Percentiles rank a stretch among this genome's conserved stretches.
These are phyloP conservation scores for Panagrolaimus sp. DNA, from an alignment of 1,140 invertebrate genomes.

Conservation along the genomic window DNA sequence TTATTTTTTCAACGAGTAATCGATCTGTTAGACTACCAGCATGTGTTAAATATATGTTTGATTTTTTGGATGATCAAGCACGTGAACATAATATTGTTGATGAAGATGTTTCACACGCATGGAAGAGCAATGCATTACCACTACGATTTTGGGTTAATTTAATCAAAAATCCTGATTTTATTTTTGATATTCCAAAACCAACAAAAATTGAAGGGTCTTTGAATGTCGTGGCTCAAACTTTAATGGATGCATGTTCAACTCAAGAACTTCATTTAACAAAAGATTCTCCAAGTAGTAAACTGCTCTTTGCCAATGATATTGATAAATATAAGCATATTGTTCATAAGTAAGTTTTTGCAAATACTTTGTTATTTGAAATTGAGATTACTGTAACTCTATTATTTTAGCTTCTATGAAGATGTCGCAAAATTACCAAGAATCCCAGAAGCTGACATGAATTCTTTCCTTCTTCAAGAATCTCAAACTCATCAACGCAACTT, in stretches of 20 bases:
- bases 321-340: slow-evolving; percentile 78
- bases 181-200: slow-evolving; percentile 98
- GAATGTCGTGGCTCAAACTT: slow-evolving; percentile 96
- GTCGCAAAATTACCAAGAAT: slow-evolving; percentile 82
- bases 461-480: slow-evolving; percentile 95
- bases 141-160: slow-evolving; percentile 95
- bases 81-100: slow-evolving; percentile 70
- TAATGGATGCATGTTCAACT: slow-evolving; percentile 99
- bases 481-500: slow-evolving; percentile 47
- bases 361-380: slow-evolving; percentile 11
- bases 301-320: slow-evolving; percentile 98
- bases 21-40: slow-evolving; percentile 80
- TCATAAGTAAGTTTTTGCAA: slow-evolving; percentile 64
- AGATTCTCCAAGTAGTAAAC: slow-evolving; percentile 95
- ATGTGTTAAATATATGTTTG: slow-evolving; percentile 99
- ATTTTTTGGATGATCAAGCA: slow-evolving; percentile 96
- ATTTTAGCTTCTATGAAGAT: slow-evolving; percentile 64
- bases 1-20: slow-evolving; percentile 92
- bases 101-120: slow-evolving; percentile 79
- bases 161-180: slow-evolving; percentile 99
- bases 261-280: slow-evolving; percentile 97
- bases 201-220: slow-evolving; percentile 98
- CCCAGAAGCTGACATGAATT: slow-evolving; percentile 98
- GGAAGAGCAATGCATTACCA: slow-evolving; percentile 90
- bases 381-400: slow-evolving; percentile 9